Base-by-base conservation (phyloP, 2,888 invertebrate genomes). In the Oxystoma pomonae region DNA sequence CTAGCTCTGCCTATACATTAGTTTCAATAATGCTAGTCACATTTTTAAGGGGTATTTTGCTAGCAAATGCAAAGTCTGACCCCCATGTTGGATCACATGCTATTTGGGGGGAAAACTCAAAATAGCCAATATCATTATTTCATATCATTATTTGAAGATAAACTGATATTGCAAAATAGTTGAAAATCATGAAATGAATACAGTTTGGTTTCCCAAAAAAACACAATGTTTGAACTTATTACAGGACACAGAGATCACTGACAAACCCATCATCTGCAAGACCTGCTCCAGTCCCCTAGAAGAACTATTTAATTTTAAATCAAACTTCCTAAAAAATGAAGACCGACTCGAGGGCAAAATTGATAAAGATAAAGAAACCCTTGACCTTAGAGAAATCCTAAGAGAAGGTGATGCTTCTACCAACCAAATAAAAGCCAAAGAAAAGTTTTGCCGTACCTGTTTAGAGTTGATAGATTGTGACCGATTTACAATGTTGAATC, bases 241-340 rank as follows among this genome's bases (percentile, higher is more conserved):
- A 12, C 56, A 65, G 65, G 53, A 65, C 56, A 19, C 62, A 5
- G 62, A 62, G 17, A 57, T 62, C 16, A 35, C 62, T 19, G 19
- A 16, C 12, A 55, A 65, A 21, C 62, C 65, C 20, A 59, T 62
- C 7, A 57, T 65, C 20, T 65, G 65, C 51, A 52, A 59, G 1
- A 52, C 53, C n/a, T 65, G 65, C 51, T 65, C 62, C 2, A n/a
- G n/a, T 17, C 21, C 51, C 1, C 19, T 62, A 20, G 60, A 65
- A 20, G 62, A 65, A 18, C 19, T 62, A 16, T 35, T 62, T 55
- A 60, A 57, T 20, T 65, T 65, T 21, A 65, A 65, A 57, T 20
- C 22, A 19, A 7, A 19, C 52, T 59, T 59, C 52, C 35, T 22
- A 7, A 57, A 65, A 56, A 53, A 21, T 19, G 56, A 65, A 35